Conservation (phyloP, 2,113 vertebrate genomes). For the Myiozetetes cayanensis region DNA sequence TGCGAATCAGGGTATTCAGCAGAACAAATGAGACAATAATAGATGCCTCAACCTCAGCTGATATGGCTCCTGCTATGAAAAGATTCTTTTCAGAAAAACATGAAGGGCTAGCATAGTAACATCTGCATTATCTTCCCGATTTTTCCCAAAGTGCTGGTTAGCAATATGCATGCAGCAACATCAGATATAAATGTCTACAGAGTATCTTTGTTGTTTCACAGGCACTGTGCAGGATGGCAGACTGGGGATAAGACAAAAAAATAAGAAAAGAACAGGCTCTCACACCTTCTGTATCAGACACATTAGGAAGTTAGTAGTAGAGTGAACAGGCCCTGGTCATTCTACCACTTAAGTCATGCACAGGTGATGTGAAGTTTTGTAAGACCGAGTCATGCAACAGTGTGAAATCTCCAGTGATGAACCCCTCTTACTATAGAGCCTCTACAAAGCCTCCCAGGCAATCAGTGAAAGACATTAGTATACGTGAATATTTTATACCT, state of each 20-base stretch:
- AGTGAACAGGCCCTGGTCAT: neutral
- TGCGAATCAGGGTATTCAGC: neutral
- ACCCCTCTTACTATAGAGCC: neutral
- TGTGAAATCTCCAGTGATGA: neutral
- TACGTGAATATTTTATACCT: constrained; percentile 40
- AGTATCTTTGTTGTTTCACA: neutral
- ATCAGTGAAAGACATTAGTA: neutral
- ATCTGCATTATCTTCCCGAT: neutral
- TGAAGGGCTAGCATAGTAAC: neutral
- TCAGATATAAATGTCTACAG: neutral
- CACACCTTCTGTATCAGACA: neutral
- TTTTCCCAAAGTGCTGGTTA: neutral
- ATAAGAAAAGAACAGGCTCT: neutral
- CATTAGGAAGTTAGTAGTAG: neutral
- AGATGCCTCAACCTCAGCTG: neutral
- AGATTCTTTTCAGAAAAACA: neutral
- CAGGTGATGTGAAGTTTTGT: neutral
- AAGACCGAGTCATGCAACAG: constrained; percentile 11
- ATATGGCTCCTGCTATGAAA: neutral
- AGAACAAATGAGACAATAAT: neutral
- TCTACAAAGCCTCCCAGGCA: neutral
- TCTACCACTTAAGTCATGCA: neutral
- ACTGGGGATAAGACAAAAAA: neutral
- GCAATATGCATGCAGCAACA: neutral
- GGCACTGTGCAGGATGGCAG: neutral